Evolutionary conservation across 2,888 invertebrate species (phyloP).

Genomic region (Hirudinaria manillensis): DNA sequence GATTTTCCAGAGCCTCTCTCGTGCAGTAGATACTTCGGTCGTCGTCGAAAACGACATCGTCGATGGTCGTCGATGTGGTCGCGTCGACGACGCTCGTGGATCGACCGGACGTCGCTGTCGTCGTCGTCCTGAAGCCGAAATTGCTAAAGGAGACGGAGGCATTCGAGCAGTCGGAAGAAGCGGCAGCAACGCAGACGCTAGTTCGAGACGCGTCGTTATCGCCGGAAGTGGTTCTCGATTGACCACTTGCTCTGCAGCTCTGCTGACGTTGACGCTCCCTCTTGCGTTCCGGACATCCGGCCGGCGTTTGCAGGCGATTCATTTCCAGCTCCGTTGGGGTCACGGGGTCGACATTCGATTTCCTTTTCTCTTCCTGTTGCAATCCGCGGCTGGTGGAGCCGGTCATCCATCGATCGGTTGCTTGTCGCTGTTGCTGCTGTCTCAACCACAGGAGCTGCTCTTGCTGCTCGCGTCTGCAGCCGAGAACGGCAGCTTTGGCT

Average conservation of each 20-base stretch:
- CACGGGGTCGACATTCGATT: background rate
- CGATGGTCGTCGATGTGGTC: background rate
- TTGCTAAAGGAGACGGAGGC: background rate
- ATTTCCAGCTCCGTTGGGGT: background rate
- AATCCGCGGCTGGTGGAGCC: background rate
- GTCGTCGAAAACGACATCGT: background rate
- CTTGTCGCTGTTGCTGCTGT: constrained; percentile 1
- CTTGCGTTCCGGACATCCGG: background rate
- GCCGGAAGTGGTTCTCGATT: background rate
- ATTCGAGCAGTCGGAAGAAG: background rate
- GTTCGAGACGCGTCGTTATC: background rate
- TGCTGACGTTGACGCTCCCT: background rate
- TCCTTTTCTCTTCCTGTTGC: background rate
- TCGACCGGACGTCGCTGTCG: background rate
- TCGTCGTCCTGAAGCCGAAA: background rate
- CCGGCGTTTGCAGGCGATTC: background rate
- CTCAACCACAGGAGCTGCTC: background rate
- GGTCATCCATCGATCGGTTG: background rate
- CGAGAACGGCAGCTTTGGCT: background rate
- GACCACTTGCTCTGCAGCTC: too few species aligned
- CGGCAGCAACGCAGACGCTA: background rate
- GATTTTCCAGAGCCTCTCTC: background rate
- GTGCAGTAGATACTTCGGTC: constrained; percentile 1
- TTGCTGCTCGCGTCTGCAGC: constrained; percentile 12
- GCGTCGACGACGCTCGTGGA: background rate